Percentiles rank a stretch among this genome's conserved stretches.
These are phyloP conservation scores for Terrapene triunguis DNA, from an alignment of 2,113 vertebrate genomes.

Conservation along the genomic window DNA sequence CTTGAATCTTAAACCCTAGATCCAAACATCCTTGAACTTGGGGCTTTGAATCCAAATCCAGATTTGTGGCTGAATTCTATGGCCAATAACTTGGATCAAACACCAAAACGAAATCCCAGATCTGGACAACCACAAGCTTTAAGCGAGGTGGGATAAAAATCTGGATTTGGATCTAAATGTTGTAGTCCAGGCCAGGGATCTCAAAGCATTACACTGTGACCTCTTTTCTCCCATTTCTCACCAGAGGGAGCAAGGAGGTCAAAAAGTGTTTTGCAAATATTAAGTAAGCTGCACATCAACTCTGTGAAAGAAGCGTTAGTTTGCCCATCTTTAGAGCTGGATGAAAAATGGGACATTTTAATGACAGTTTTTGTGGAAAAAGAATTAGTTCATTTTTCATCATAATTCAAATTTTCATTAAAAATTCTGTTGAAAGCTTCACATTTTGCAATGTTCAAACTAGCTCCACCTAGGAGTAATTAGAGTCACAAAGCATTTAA, in stretches of 20 bases:
- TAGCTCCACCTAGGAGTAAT: not conserved
- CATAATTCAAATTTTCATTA: not conserved
- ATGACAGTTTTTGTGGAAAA: not conserved
- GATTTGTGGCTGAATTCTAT: not conserved
- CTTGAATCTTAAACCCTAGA: not conserved
- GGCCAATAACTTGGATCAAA: not conserved
- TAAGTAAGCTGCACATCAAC: not conserved
- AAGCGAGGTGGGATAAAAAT: not conserved
- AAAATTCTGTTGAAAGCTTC: not conserved
- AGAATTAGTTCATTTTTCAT: not conserved
- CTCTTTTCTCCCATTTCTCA: not conserved
- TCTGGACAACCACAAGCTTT: not conserved
- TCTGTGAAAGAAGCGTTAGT: not conserved
- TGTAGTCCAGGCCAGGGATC: not conserved
- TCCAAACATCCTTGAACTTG: not conserved
- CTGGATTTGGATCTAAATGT: not conserved
- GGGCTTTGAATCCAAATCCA: not conserved
- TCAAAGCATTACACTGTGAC: not conserved
- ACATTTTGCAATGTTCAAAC: not conserved
- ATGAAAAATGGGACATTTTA: not conserved
- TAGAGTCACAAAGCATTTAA: not conserved
- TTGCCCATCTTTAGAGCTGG: not conserved
- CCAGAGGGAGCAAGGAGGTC: not conserved
- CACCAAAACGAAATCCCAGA: not conserved
- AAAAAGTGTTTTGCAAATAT: not conserved